Evolutionary conservation across 2,888 invertebrate species (phyloP), one percentile per base, ranked within the genome.

Genomic region (Gonocerus acuteangulatus): DNA sequence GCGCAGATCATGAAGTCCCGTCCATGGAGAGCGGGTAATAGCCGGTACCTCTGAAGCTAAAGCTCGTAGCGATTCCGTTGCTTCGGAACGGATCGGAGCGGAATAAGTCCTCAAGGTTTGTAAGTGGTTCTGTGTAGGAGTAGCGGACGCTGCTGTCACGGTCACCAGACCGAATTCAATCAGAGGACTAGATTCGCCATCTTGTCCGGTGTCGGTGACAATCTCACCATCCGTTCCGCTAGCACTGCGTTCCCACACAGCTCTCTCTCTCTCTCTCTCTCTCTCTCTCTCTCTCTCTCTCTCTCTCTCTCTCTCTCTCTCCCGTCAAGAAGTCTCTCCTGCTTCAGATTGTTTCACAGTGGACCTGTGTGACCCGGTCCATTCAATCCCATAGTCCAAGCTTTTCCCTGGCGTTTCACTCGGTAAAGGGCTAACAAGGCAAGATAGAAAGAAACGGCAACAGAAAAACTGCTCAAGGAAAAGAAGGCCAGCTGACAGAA

Each of bases 171-270:
- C 51, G 51, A 32, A 51, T 51, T 51, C 51, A 51, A 51, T 51
- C 51, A 51, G 51, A 51, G 51, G 34, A 34, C 51, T 51, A 32
- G 51, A 51, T 51, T 51, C 51, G 51, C 51, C 51, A 51, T 51
- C 32, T 51, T 51, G 51, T 34, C 51, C 18, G 19, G 32, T 6
- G 3, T 15, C 42, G n/a, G n/a, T 13, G 3, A 15, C 42, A 42
- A 16, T 42, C 3, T 7, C 1, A 1, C n/a, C 16, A 34, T 32
- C 19, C 13, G 51, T 51, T 34, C 51, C 51, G 13, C 34, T 42
- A 4, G 7, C 42, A 15, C 16, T 42, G 3, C 4, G n/a, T 42
- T 42, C 42, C 16, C 16, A 13, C 42, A 42, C 7, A 3, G 3
- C 7, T 42, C 42, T 42, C n/a, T 13, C 42, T 42, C 42, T 42